These are phyloP conservation scores for Drosophila borealis DNA, from an alignment of 2,888 invertebrate species.

Conservation along the genomic window DNA sequence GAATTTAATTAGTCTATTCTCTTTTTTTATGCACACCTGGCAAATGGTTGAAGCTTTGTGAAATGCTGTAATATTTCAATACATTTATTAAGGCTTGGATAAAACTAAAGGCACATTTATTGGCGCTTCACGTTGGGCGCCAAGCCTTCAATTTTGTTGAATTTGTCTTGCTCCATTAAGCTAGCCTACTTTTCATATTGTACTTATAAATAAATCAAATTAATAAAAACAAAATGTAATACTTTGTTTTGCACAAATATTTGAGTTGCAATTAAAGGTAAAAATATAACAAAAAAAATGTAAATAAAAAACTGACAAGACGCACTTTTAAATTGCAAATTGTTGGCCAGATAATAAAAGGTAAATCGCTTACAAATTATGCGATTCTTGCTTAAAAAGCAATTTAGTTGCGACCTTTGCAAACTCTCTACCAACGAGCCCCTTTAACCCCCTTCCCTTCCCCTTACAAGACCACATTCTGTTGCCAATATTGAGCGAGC, in stretches of 20 bases:
- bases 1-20: too few relatives aligned
- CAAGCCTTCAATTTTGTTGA: neutral
- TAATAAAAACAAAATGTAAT: neutral
- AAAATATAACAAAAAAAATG: neutral
- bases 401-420: slow-evolving; percentile 55
- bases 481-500: slow-evolving; percentile 47
- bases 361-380: slow-evolving; percentile 61
- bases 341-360: slow-evolving; percentile 37
- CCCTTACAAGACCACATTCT: neutral
- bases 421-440: slow-evolving; percentile 27
- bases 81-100: neutral
- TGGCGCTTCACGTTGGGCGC: neutral
- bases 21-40: neutral
- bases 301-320: slow-evolving; percentile 1
- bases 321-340: slow-evolving; percentile 25
- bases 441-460: neutral
- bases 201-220: neutral
- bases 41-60: neutral
- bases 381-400: slow-evolving; percentile 68
- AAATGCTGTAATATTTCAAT: neutral
- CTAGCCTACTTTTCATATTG: too few relatives aligned
- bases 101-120: neutral
- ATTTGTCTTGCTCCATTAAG: too few relatives aligned
- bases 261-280: neutral
- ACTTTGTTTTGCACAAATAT: neutral